These are phyloP conservation scores for Cynopterus brachyotis DNA, from an alignment of 2,113 vertebrate species.

Conservation along the genomic window DNA sequence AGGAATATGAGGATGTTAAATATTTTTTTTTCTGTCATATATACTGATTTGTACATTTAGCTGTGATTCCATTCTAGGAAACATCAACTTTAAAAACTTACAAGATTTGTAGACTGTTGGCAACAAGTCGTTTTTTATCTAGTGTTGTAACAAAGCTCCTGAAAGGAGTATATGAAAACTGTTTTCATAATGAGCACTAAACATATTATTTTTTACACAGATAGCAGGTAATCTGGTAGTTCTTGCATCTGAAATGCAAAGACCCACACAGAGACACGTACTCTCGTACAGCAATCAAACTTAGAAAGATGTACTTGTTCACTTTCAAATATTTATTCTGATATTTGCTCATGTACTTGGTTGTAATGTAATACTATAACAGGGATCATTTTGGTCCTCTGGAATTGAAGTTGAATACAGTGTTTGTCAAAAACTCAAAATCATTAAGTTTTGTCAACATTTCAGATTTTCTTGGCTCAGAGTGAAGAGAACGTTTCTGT, in stretches of 20 bases:
- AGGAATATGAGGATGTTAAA: not conserved
- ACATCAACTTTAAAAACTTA: not conserved
- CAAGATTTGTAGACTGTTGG: not conserved
- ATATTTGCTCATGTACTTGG: not conserved
- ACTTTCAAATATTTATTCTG: not conserved
- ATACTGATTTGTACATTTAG: not conserved
- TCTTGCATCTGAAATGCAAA: not conserved
- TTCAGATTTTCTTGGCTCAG: not conserved
- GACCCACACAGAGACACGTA: not conserved
- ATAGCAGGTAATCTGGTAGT: not conserved
- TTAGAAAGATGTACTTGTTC: not conserved
- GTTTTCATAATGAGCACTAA: not conserved
- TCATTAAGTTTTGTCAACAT: not conserved
- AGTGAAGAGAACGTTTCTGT: not conserved
- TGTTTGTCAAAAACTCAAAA: not conserved
- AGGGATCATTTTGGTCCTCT: not conserved
- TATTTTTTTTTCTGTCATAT: not conserved
- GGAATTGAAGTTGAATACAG: not conserved
- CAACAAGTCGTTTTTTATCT: not conserved
- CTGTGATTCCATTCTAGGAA: not conserved
- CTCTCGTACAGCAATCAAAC: not conserved
- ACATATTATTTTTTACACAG: not conserved
- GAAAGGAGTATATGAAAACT: not conserved
- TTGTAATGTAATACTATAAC: not conserved
- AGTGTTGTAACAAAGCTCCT: not conserved